These are phyloP conservation scores for Lamellibrachia columna DNA, from an alignment of 2,888 invertebrate species.

Conservation along the genomic window DNA sequence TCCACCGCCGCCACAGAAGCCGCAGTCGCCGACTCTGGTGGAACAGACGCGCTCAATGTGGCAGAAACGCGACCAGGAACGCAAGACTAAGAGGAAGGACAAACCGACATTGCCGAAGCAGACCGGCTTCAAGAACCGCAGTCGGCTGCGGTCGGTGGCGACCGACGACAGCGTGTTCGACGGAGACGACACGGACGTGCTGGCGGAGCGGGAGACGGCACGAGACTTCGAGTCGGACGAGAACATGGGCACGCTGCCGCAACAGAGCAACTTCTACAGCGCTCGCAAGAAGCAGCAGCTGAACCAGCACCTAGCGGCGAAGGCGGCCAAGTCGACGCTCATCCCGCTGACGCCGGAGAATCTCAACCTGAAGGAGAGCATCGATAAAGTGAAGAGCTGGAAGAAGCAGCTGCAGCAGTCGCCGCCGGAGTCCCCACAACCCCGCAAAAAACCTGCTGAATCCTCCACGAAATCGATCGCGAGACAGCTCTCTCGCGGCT, in stretches of 20 bases:
- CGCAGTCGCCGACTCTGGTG: conserved; percentile 19
- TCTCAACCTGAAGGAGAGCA: conserved; percentile 59
- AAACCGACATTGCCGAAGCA: conserved; percentile 28
- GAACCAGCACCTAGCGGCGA: conserved; percentile 21
- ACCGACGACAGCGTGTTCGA: background rate
- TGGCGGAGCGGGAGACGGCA: background rate
- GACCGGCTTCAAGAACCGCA: conserved; percentile 30
- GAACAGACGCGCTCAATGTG: conserved; percentile 2
- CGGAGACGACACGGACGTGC: conserved; percentile 16
- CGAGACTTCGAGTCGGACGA: background rate
- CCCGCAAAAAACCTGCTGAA: background rate
- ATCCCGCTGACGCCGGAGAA: conserved; percentile 57
- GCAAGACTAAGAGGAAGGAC: conserved; percentile 20
- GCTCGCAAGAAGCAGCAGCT: conserved; percentile 19
- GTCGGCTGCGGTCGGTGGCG: background rate
- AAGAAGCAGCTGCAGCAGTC: conserved; percentile 55
- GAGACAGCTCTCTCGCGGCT: conserved; percentile 46
- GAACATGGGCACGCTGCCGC: conserved; percentile 24
- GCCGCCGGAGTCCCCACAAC: conserved; percentile 35
- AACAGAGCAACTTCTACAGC: conserved; percentile 29
- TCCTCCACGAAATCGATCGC: conserved; percentile 38
- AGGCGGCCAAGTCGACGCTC: conserved; percentile 22
- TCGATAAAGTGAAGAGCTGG: conserved; percentile 63
- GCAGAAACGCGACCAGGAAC: conserved; percentile 20
- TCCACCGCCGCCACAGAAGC: background rate